Evolutionary conservation across 2,797 vertebrate genomes (phyloP), one percentile per base, ranked within the genome.

Genomic region (Pyrocephalus nanus): DNA sequence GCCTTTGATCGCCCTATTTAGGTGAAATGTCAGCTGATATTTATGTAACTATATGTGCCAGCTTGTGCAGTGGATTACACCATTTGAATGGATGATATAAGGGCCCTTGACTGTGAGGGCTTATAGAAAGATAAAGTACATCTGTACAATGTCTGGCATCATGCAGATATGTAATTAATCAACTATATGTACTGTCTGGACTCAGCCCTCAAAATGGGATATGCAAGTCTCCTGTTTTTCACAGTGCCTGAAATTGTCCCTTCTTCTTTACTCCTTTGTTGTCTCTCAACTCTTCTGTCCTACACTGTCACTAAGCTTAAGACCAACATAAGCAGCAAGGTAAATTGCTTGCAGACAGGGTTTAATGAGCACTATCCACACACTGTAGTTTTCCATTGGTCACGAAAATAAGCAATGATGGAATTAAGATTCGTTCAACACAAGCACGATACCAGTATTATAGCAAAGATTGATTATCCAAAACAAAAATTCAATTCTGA

Each of bases 341-440:
- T 84, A 74, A 90, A 86, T 36, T 75, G 27, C 17, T 66, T 73
- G 40, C 54, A 75, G 54, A 36, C 15, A 43, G 34, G 25, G 22
- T 48, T 94, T 88, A 83, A 72, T 34, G 58, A 86, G n/a, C 2
- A 3, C 15, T 73, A 36, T 30, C 17, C 66, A 88, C 30, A 54
- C 17, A 45, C 30, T 1, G 0, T 17, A 66, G 50, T 11, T 69
- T 54, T 91, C 61, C 19, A 9, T 6, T 62, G 72, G 61, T 92
- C 45, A 86, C 47, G 19, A 83, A 93, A 96, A 92, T 58, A 77
- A 71, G 16, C 30, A 57, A 29, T 32, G 45, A 11, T 43, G 48
- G 51, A 80, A 82, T n/a, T 26, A 67, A 83, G 61, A 76, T 53
- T 77, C 0, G 0, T 83, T 91, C 19, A 1, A 43, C 58, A 86